Percentiles rank a stretch among this genome's conserved stretches.
These are phyloP conservation scores for Nephrotoma guestfalica DNA, from an alignment of 2,888 invertebrate species.

Conservation along the genomic window DNA sequence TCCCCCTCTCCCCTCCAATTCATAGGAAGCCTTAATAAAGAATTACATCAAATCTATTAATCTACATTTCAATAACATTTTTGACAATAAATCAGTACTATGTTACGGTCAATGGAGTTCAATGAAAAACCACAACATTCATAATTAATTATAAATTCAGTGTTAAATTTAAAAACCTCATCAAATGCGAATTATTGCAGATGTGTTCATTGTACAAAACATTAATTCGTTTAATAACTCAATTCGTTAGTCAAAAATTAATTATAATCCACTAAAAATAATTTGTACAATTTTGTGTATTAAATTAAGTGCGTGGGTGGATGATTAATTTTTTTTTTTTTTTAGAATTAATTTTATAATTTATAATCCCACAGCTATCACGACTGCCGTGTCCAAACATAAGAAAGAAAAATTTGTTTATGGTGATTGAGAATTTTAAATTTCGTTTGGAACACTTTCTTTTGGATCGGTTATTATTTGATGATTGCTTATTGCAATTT, in stretches of 20 bases:
- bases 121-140: not conserved
- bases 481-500: not conserved
- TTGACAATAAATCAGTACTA: too few species aligned
- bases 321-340: not conserved
- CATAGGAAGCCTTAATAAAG: too few species aligned
- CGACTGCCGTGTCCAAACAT: not conserved
- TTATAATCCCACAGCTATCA: not conserved
- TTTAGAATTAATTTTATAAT: not conserved
- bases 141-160: not conserved
- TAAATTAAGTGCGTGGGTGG: not conserved
- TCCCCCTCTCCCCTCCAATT: too few species aligned
- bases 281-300: not conserved
- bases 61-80: too few species aligned
- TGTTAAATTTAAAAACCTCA: not conserved
- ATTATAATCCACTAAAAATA: not conserved
- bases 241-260: not conserved
- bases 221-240: not conserved
- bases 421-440: not conserved
- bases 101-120: not conserved
- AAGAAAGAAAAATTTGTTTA: not conserved
- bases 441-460: not conserved
- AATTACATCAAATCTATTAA: too few species aligned
- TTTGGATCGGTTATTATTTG: not conserved
- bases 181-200: not conserved
- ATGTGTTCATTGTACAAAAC: not conserved